Conservation (phyloP, 30 jellyfish, hydroid and myxozoan genomes). For the Euphysa ruthae region DNA sequence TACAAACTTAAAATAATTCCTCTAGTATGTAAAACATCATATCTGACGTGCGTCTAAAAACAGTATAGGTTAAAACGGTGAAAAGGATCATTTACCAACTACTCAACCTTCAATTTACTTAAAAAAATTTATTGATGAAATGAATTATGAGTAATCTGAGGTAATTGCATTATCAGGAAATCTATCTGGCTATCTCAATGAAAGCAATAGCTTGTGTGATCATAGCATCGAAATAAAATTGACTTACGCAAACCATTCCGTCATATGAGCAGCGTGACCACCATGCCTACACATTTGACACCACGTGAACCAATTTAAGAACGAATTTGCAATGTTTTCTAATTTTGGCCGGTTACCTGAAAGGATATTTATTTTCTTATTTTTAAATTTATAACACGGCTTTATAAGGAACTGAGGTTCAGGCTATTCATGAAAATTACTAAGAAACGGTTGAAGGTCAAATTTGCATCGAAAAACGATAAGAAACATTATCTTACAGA, state of each 20-base stretch:
- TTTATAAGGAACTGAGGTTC: neutral
- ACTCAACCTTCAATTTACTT: too few species aligned
- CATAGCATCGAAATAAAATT: neutral
- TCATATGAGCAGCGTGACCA: conserved; percentile 90
- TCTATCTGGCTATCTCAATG: neutral
- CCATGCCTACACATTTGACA: conserved; percentile 97
- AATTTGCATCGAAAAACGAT: neutral
- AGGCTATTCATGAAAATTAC: neutral
- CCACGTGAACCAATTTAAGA: conserved; percentile 94
- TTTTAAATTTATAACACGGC: neutral
- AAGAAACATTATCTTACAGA: too few species aligned
- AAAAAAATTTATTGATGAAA: too few species aligned
- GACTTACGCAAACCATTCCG: conserved; percentile 90
- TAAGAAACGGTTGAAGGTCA: too few species aligned
- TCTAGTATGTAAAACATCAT: too few species aligned
- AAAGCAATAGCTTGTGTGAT: neutral
- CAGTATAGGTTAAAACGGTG: too few species aligned
- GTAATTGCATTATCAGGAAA: too few species aligned
- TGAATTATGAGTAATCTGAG: too few species aligned
- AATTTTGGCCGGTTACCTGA: conserved; percentile 43
- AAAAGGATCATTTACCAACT: too few species aligned
- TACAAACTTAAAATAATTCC: too few species aligned
- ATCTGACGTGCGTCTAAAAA: too few species aligned
- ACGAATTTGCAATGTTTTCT: conserved; percentile 63
- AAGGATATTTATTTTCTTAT: neutral